Evolutionary conservation across 2,888 invertebrate genomes (phyloP).

Genomic region (Scelioninae gen. 1): DNA sequence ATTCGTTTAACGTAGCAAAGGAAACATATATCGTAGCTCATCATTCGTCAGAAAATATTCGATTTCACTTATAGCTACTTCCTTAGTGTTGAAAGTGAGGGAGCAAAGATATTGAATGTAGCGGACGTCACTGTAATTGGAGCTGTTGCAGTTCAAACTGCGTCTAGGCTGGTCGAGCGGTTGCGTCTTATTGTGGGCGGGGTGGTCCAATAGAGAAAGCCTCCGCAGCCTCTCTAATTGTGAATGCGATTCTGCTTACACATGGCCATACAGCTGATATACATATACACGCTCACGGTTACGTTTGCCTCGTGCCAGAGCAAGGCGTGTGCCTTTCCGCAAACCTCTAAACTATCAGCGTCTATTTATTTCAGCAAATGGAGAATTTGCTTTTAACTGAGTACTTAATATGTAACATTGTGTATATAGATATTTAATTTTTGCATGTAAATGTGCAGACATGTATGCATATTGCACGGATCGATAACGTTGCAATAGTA

Average conservation of each 20-base stretch:
- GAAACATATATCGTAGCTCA: constrained; percentile 56
- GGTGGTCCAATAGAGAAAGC: constrained; percentile 83
- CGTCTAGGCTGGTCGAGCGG: constrained; percentile 69
- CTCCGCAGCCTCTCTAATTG: constrained; percentile 76
- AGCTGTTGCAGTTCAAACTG: constrained; percentile 54
- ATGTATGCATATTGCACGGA: constrained; percentile 59
- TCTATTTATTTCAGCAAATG: constrained; percentile 58
- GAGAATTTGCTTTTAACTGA: constrained; percentile 55
- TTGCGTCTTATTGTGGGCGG: constrained; percentile 81
- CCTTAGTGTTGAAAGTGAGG: constrained; percentile 71
- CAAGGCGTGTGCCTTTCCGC: constrained; percentile 83
- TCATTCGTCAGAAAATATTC: constrained; percentile 52
- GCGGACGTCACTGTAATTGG: constrained; percentile 69
- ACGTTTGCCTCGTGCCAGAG: constrained; percentile 77
- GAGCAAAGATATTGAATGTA: constrained; percentile 70
- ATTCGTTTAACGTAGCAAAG: constrained; percentile 39
- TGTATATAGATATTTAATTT: too few relatives aligned
- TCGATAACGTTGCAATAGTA: constrained; percentile 78
- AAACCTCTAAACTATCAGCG: constrained; percentile 71
- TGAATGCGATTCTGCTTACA: constrained; percentile 70
- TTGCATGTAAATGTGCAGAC: constrained; percentile 22
- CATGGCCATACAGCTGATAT: constrained; percentile 30
- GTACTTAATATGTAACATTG: constrained; percentile 25
- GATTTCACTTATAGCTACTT: constrained; percentile 66
- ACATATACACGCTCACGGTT: constrained; percentile 34